phyloP scores from a whole-genome alignment of 37 sponge, comb jelly and placozoan genomes.

The Beroe ovata region DNA sequence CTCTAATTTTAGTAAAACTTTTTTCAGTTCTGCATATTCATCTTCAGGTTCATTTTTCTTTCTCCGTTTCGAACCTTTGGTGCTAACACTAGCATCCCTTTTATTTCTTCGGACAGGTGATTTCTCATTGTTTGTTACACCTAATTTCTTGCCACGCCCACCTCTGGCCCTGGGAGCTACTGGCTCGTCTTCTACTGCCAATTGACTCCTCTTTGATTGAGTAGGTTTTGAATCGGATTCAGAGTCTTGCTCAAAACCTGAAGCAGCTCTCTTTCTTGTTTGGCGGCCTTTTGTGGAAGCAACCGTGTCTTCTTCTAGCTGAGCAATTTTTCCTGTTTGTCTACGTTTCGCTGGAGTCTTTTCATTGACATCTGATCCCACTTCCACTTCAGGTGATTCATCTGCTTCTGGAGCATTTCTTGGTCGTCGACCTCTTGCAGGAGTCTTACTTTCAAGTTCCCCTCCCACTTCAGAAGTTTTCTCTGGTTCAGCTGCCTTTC shows the following conservation, averaged over 20 bases:
- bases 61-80: not conserved
- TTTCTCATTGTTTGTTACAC: not conserved
- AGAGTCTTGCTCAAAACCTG: too few species aligned
- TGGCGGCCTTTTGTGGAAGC: too few species aligned
- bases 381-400: conserved; percentile 3
- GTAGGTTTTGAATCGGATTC: too few species aligned
- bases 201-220: too few species aligned
- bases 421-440: conserved; percentile 24
- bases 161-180: too few species aligned
- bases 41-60: not conserved
- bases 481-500: not conserved
- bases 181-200: too few species aligned
- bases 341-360: conserved; percentile 8
- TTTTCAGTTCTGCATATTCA: not conserved
- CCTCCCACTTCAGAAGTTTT: too few species aligned
- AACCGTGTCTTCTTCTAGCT: too few species aligned
- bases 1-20: not conserved
- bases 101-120: not conserved
- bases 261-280: too few species aligned
- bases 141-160: not conserved
- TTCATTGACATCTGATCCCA: too few species aligned
- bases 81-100: not conserved
- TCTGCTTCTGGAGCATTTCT: too few species aligned
- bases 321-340: too few species aligned
- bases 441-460: not conserved